Conservation (phyloP, 2,797 vertebrate genomes). For the Eupleurogrammus muticus region DNA sequence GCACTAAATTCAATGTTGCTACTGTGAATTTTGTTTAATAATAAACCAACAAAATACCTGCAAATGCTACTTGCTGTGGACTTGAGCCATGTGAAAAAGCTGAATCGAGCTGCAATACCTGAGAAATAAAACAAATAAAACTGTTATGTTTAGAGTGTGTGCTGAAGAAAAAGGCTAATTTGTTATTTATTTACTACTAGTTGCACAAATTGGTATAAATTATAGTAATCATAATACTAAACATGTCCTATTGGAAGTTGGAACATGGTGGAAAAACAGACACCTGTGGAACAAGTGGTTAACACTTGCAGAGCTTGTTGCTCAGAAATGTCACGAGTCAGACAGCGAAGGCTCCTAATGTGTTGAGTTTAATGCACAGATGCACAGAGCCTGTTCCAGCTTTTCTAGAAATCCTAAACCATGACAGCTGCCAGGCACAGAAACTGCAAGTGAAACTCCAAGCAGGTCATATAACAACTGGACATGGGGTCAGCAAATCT, state of each 20-base stretch:
- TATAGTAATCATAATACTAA: background rate
- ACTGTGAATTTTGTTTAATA: background rate
- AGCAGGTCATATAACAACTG: conserved; percentile 12
- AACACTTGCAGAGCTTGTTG: conserved; percentile 34
- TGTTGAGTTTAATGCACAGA: conserved; percentile 53
- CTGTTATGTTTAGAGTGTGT: background rate
- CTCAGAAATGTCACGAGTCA: conserved; percentile 48
- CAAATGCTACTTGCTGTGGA: conserved; percentile 77
- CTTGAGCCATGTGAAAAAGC: conserved; percentile 91
- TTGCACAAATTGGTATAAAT: background rate
- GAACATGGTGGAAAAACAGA: background rate
- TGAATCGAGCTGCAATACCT: conserved; percentile 93
- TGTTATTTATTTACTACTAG: background rate
- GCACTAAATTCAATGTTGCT: no score
- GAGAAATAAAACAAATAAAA: conserved; percentile 57
- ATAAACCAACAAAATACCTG: conserved; percentile 83
- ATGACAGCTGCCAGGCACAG: conserved; percentile 73
- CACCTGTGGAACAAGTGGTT: conserved; percentile 52
- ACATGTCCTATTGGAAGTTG: background rate
- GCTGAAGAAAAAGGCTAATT: background rate
- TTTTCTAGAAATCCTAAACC: conserved; percentile 65
- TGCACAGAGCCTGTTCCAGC: conserved; percentile 51
- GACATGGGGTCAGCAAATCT: background rate
- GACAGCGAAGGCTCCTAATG: conserved; percentile 30
- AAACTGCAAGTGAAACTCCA: conserved; percentile 33